Conservation (phyloP, 2,888 invertebrate species). For the Ceriagrion tenellum region DNA sequence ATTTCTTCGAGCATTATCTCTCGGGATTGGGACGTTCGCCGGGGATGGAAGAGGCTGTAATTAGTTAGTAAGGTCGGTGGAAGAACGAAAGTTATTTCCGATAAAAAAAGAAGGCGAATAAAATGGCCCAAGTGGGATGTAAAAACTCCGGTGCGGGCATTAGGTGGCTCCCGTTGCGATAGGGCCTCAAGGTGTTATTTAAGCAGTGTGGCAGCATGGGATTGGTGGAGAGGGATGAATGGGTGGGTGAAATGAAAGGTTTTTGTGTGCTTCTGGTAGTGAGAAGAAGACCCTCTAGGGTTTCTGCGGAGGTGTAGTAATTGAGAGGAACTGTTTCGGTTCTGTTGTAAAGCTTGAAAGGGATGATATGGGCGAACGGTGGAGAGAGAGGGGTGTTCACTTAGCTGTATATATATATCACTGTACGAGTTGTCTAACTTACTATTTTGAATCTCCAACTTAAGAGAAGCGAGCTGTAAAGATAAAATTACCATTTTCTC, state of each 20-base stretch:
- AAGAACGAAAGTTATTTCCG: conserved; percentile 4
- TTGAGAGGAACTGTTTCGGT: neutral
- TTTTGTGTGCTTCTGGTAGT: neutral
- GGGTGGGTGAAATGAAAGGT: neutral
- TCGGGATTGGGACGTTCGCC: neutral
- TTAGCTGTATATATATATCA: no score
- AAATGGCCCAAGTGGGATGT: neutral
- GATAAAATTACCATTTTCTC: no score
- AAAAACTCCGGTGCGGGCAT: neutral
- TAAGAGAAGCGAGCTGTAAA: no score
- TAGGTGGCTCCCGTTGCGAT: neutral
- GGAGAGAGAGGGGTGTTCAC: no score
- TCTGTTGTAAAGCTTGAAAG: neutral
- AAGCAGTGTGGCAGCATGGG: neutral
- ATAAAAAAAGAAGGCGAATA: neutral
- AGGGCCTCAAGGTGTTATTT: conserved; percentile 5
- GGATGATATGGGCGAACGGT: neutral
- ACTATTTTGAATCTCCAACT: no score
- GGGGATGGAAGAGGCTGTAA: neutral
- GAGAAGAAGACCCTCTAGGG: neutral
- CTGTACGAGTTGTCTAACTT: no score
- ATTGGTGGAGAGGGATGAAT: neutral
- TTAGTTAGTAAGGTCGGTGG: neutral
- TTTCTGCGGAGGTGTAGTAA: neutral
- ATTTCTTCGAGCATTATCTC: neutral